phyloP scores from a whole-genome alignment of 1,140 invertebrate species.

The Anoplophora glabripennis region DNA sequence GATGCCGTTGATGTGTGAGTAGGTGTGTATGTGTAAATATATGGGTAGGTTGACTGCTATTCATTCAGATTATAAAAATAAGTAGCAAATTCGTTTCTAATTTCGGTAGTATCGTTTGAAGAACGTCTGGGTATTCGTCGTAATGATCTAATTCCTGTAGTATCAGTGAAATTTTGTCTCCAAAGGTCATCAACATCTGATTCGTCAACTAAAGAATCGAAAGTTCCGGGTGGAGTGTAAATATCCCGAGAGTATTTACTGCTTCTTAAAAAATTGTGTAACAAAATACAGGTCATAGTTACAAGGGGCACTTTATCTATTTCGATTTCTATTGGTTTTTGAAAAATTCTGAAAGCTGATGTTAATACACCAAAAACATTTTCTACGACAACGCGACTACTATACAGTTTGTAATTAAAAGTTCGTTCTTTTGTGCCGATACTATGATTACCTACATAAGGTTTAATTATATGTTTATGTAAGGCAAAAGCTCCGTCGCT shows the following conservation, averaged over 20 bases:
- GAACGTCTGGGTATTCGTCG: neutral
- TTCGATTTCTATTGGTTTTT: constrained; percentile 1
- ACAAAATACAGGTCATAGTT: neutral
- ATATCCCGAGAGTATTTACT: too few species aligned
- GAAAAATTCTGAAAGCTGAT: neutral
- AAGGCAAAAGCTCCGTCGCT: constrained; percentile 47
- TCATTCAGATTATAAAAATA: neutral
- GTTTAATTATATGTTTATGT: constrained; percentile 40
- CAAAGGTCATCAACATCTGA: too few species aligned
- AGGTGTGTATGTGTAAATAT: neutral
- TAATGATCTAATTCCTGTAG: too few species aligned
- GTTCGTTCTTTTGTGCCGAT: constrained; percentile 30
- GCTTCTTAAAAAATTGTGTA: too few species aligned
- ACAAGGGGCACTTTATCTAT: neutral
- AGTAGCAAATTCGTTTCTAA: neutral
- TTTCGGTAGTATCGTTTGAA: neutral
- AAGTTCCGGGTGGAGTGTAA: too few species aligned
- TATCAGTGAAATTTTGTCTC: too few species aligned
- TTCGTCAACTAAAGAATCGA: too few species aligned
- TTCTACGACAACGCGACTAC: constrained; percentile 1
- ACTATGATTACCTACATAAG: constrained; percentile 33
- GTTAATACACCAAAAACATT: neutral
- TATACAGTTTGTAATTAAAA: constrained; percentile 24
- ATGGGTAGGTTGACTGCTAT: neutral
- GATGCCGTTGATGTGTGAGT: too few species aligned